Conservation (phyloP, 1,140 invertebrate genomes). For the Drosophila obscura region DNA sequence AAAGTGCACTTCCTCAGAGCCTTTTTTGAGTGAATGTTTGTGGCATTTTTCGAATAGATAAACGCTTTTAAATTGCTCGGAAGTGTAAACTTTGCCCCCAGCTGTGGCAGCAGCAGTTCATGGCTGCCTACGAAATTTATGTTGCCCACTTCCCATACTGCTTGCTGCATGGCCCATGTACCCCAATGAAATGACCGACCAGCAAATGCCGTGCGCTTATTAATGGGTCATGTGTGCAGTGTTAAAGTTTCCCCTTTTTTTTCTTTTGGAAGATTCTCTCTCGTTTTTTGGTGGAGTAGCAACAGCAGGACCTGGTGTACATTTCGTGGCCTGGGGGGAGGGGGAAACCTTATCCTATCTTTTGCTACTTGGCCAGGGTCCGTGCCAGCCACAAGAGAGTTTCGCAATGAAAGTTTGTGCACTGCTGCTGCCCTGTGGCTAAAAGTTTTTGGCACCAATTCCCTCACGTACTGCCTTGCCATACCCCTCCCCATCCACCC, state of each 20-base stretch:
- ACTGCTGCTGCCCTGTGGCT: constrained; percentile 9
- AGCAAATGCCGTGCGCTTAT: constrained; percentile 65
- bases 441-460: constrained; percentile 33
- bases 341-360: constrained; percentile 20
- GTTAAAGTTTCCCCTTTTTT: constrained; percentile 37
- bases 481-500: background rate
- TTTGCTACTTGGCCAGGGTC: constrained; percentile 25
- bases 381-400: constrained; percentile 14
- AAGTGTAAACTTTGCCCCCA: constrained; percentile 68
- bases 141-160: constrained; percentile 12
- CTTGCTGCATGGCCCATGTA: constrained; percentile 1
- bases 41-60: constrained; percentile 57
- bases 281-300: background rate
- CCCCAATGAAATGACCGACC: constrained; percentile 54
- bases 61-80: constrained; percentile 70
- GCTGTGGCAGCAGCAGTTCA: constrained; percentile 12
- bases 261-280: constrained; percentile 2
- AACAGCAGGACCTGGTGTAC: background rate
- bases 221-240: constrained; percentile 75
- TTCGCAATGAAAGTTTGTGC: constrained; percentile 50
- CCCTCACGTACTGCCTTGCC: background rate
- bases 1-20: constrained; percentile 16
- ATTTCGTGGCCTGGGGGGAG: no score
- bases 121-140: constrained; percentile 64
- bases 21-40: constrained; percentile 45